A percentile compares a stretch with the other conserved stretches of the same genome.
These are phyloP conservation scores for Thera britannica DNA, from an alignment of 2,888 invertebrate genomes.

Conservation along the genomic window DNA sequence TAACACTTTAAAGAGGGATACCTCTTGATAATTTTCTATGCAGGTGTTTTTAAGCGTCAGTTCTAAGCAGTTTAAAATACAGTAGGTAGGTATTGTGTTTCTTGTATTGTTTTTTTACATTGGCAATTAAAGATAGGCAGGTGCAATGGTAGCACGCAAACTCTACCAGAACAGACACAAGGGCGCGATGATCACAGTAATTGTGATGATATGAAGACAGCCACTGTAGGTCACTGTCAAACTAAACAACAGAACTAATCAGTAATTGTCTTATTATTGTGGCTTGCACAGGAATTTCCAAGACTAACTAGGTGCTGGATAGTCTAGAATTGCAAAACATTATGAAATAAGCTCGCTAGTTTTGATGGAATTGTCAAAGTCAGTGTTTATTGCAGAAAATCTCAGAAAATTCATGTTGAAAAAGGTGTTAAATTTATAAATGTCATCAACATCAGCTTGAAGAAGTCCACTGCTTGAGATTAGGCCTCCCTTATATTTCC, in stretches of 20 bases:
- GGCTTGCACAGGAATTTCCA: neutral
- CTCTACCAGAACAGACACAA: constrained; percentile 62
- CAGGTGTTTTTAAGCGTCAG: neutral
- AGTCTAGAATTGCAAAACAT: too few relatives aligned
- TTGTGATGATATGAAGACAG: constrained; percentile 49
- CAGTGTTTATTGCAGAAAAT: too few relatives aligned
- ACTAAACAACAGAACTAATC: constrained; percentile 28
- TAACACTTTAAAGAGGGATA: too few relatives aligned
- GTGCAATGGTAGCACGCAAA: constrained; percentile 60
- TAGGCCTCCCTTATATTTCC: too few relatives aligned
- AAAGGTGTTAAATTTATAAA: too few relatives aligned
- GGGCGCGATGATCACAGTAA: constrained; percentile 64
- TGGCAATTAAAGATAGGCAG: constrained; percentile 30
- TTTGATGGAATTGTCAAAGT: too few relatives aligned
- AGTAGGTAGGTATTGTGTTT: constrained; percentile 3
- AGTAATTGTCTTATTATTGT: constrained; percentile 8
- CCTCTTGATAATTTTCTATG: too few relatives aligned
- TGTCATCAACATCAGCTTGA: too few relatives aligned
- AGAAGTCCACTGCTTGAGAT: too few relatives aligned
- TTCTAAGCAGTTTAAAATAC: neutral
- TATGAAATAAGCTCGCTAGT: too few relatives aligned
- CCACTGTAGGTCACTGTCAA: constrained; percentile 46
- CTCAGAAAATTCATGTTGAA: too few relatives aligned
- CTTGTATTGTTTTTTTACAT: constrained; percentile 13
- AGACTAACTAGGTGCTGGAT: too few relatives aligned